Percentiles rank a stretch among this genome's conserved stretches.
These are phyloP conservation scores for Nymphalis c-album DNA, from an alignment of 2,888 invertebrate genomes.

Conservation along the genomic window DNA sequence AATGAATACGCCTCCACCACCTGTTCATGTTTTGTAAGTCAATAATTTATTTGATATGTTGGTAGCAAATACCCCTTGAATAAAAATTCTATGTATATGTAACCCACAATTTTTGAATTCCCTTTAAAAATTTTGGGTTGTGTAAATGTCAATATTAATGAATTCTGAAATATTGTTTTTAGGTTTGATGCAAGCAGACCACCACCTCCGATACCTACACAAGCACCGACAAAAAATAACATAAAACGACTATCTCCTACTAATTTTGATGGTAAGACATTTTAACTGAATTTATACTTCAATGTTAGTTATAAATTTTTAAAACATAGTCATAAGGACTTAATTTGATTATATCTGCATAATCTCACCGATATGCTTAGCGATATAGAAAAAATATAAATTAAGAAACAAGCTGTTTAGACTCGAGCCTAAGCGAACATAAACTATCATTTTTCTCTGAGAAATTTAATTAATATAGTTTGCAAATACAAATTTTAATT, in stretches of 20 bases:
- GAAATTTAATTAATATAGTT: not conserved
- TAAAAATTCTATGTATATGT: too few relatives aligned
- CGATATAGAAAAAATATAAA: slow-evolving; percentile 32
- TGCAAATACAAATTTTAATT: not conserved
- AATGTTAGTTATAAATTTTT: slow-evolving; percentile 21
- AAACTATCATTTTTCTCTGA: slow-evolving; percentile 5
- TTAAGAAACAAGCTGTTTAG: slow-evolving; percentile 20
- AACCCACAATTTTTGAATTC: too few relatives aligned
- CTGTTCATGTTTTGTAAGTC: slow-evolving; percentile 22
- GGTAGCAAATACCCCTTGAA: not conserved
- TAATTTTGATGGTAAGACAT: slow-evolving; percentile 48
- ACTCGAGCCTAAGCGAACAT: slow-evolving; percentile 42
- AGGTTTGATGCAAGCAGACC: slow-evolving; percentile 64
- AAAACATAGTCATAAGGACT: slow-evolving; percentile 14
- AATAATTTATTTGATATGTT: not conserved
- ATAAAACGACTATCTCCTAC: slow-evolving; percentile 47
- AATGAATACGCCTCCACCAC: slow-evolving; percentile 8
- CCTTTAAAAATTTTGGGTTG: too few relatives aligned
- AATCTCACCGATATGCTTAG: slow-evolving; percentile 35
- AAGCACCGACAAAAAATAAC: slow-evolving; percentile 40
- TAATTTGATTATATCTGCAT: slow-evolving; percentile 9
- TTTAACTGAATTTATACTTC: slow-evolving; percentile 8
- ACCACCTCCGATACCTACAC: slow-evolving; percentile 55
- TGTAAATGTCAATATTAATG: too few relatives aligned
- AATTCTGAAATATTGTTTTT: slow-evolving; percentile 14